Base-by-base conservation (phyloP, 2,797 vertebrate genomes). In the Odontamblyopus rebecca region DNA sequence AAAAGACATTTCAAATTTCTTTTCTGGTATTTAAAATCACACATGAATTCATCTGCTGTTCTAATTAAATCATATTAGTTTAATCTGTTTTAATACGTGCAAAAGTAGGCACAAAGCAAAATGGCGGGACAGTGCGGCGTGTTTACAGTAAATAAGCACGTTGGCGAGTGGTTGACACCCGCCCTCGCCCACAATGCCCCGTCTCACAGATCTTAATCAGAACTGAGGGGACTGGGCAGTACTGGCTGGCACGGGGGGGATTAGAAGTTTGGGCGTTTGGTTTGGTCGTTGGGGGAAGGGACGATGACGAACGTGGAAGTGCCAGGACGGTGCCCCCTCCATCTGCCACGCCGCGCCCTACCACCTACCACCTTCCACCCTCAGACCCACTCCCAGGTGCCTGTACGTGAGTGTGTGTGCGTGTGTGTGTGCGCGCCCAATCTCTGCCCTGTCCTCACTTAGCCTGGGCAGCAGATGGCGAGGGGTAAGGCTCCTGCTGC, bases 391-490 rank as follows among this genome's bases (percentile, higher is more conserved):
- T 84, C 88, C 89, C 89, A 86, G 87, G 87, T 89, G 89, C 78
- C 70, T 86, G 30, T 32, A 80, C 76, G n/a, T 66, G 80, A 19
- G 60, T 35, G 60, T 5, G 30, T 35, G 7, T 74, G 79, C 7
- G 4, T 81, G 85, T 85, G 84, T 71, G 86, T 89, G 84, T 86
- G 56, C 69, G 79, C 81, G 82, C 80, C 80, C 86, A 3, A 62
- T 78, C 84, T 83, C 77, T 73, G 80, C 88, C 85, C 84, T 88
- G 88, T 91, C 88, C 91, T 89, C 92, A 93, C 84, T 92, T 90
- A 91, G 91, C 92, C 94, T 82, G 89, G 84, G 85, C 76, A 94
- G 92, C 95, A 96, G 95, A 96, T 95, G 95, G 95, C 93, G 90
- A 65, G 63, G 89, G 94, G 92, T 89, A 88, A 91, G 79, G 70